Base-by-base conservation (phyloP, 2,888 invertebrate genomes). In the Trachelus stipa region DNA sequence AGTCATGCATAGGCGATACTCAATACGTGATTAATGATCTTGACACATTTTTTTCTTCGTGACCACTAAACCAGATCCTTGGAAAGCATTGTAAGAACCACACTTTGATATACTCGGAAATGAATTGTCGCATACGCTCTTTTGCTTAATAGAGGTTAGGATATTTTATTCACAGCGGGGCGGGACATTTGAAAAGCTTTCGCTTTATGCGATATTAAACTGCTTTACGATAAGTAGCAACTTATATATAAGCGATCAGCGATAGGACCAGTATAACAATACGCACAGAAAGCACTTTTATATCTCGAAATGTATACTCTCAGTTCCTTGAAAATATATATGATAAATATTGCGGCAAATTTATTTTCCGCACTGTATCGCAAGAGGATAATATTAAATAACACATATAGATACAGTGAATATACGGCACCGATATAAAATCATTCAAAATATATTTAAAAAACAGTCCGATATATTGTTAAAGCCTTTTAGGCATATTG, bases 191-290 rank as follows among this genome's bases (percentile, higher is more conserved):
- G n/a, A 34, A 34, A 35, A 35, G 37, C 34, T 74, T 74, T 74
- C 78, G 34, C 35, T 84, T 84, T 83, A 84, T 79, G 80, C 73
- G 81, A 71, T 68, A 83, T 84, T 82, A 84, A 83, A 79, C 23
- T 68, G 12, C 74, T 84, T 84, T 82, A 84, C 83, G 84, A 81
- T 84, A 84, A 84, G 84, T 84, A 81, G 76, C 77, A 76, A 79
- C 76, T 76, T 79, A 71, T 79, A 77, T 84, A 78, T 73, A 74
- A 74, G 73, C 68, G 73, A 74, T 74, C 34, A n/a, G 30, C 74
- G 23, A 23, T 30, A 71, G 34, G 71, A 71, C 31, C 71, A 12
- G 12, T 9, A 71, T 71, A 71, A 71, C 31, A 23, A 71, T 71
- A 71, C 15, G 30, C 33, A 71, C 56, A 56, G 56, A 15, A 6